A percentile compares a stretch with the other conserved stretches of the same genome.
These are phyloP conservation scores for Hemicrepidius hirtus DNA, from an alignment of 2,888 invertebrate species.

Conservation along the genomic window DNA sequence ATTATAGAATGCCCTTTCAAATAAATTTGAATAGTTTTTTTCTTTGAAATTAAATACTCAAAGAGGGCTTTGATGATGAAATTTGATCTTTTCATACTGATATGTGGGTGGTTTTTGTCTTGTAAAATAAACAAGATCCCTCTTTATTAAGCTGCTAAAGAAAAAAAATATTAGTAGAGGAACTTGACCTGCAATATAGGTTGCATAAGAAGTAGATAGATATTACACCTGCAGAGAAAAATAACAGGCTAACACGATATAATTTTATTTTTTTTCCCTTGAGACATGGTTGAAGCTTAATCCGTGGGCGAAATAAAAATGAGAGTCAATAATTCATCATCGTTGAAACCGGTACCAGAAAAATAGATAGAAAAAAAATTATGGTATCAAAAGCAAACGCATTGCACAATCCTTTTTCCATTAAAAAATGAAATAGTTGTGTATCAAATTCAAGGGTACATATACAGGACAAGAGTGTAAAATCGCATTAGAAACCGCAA, in stretches of 20 bases:
- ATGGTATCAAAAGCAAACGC: background rate
- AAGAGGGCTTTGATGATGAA: background rate
- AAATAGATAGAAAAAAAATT: no score
- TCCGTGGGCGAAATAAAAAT: no score
- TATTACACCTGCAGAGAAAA: no score
- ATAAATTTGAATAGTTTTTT: background rate
- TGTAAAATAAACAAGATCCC: background rate
- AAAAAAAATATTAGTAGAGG: constrained; percentile 1
- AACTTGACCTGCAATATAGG: no score
- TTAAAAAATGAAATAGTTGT: background rate
- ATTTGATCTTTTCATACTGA: background rate
- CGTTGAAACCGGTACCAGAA: no score
- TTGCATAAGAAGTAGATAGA: no score
- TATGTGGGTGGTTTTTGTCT: background rate
- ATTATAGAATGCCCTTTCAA: background rate
- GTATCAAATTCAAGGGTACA: constrained; percentile 16
- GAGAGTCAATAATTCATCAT: no score
- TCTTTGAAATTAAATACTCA: constrained; percentile 6
- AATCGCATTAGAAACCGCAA: background rate
- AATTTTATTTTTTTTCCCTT: no score
- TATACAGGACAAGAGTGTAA: background rate
- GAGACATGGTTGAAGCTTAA: no score
- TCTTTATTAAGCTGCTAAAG: background rate
- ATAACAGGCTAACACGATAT: no score
- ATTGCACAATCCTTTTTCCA: background rate